Evolutionary conservation across 2,797 vertebrate genomes (phyloP), one percentile per base, ranked within the genome.

Genomic region (Lutjanus campechanus): DNA sequence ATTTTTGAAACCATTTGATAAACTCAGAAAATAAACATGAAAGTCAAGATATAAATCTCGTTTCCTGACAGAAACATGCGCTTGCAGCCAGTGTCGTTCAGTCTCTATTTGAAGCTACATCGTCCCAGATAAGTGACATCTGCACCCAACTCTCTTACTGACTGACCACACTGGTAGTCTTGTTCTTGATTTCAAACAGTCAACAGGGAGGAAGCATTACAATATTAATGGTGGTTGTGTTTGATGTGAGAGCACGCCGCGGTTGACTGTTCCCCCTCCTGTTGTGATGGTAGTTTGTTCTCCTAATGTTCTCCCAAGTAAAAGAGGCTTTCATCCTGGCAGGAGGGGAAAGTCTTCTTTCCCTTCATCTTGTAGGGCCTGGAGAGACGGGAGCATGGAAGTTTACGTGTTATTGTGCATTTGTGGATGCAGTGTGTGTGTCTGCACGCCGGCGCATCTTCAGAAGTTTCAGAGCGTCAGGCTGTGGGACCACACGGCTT

Each of bases 311-410:
- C 95, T 93, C 91, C 90, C 91, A 90, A 92, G 93, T 94, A 92
- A 95, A 89, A 86, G 86, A 85, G 67, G 91, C 95, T 96, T 96
- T 96, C 94, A 96, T 95, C 95, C 89, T 93, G 86, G 94, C 93
- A 74, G 94, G 95, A 92, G 94, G 93, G 91, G 81, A 89, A 85
- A 87, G 70, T 87, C 85, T 87, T 76, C 85, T 86, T 85, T 82
- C 76, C 75, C 79, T 84, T 86, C 76, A 79, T 90, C 90, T 89
- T 89, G 76, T 58, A 36, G 75, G 76, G 53, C 70, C 76, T 61
- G 74, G 40, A 59, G 80, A 85, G 65, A 49, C 19, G 40, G 55
- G 49, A 81, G 77, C 40, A 22, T 19, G 62, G 67, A 81, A 41
- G 72, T 85, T 82, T 83, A 65, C 5, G 11, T 60, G 59, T 82